phyloP scores from a whole-genome alignment of 2,888 invertebrate genomes.

The Mesopsocus fuscifrons region DNA sequence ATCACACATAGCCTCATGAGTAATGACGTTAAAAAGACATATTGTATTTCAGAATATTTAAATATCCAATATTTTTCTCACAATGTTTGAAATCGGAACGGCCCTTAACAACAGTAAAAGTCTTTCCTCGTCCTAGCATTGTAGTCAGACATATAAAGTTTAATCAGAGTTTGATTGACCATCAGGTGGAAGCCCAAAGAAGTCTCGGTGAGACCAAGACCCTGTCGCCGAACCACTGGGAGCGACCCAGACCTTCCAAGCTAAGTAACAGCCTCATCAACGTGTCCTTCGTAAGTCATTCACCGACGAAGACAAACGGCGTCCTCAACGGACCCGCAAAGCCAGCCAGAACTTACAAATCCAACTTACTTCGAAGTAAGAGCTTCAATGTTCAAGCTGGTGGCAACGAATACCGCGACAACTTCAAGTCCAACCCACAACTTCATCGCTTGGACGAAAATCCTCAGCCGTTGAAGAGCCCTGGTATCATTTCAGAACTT shows the following conservation, averaged over 20 bases:
- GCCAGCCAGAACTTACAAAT: constrained; percentile 60
- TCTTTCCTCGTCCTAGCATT: background rate
- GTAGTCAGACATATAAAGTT: background rate
- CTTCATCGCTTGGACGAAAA: constrained; percentile 48
- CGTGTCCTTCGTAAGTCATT: constrained; percentile 22
- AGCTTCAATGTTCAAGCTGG: constrained; percentile 65
- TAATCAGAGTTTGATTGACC: background rate
- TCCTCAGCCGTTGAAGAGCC: constrained; percentile 58
- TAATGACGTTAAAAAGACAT: no score
- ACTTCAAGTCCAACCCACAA: constrained; percentile 64
- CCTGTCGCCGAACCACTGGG: constrained; percentile 9
- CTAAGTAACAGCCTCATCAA: constrained; percentile 19
- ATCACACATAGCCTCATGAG: no score
- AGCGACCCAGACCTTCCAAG: background rate
- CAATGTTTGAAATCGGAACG: no score
- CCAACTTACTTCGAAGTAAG: constrained; percentile 55
- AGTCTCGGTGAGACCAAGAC: constrained; percentile 8
- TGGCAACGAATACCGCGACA: constrained; percentile 31
- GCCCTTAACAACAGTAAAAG: background rate
- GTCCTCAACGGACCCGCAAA: constrained; percentile 41
- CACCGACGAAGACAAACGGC: constrained; percentile 24
- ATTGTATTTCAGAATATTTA: no score
- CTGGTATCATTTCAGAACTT: constrained; percentile 69
- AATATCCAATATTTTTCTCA: no score
- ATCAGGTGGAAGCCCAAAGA: constrained; percentile 6